Base-by-base conservation (phyloP, 2,797 vertebrate species). In the Anguilla megastoma region DNA sequence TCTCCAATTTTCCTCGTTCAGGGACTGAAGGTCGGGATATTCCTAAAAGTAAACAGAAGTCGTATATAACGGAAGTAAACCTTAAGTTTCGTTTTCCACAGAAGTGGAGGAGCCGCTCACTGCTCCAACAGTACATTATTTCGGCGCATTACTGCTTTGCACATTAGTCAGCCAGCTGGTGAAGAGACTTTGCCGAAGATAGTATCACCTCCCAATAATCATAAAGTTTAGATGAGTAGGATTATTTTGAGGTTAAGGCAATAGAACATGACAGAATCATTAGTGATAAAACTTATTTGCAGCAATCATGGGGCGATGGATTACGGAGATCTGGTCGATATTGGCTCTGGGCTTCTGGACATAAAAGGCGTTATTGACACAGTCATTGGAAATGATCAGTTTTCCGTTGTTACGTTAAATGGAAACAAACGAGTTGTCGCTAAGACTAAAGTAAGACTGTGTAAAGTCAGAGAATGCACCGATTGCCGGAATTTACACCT, bases 221-320 rank as follows among this genome's bases (percentile, higher is more conserved):
- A n/a, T 66, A 41, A 1, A 16, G 45, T 45, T 50, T 74, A 3
- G 36, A 5, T 4, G 7, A 82, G 10, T 79, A 45, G 36, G 24
- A n/a, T 21, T 12, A 71, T 36, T n/a, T 33, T 10, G 27, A 84
- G 50, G 50, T 60, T 88, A 36, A 21, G 30, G 14, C 56, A 16
- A 58, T 16, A 58, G 14, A 86, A 69, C 9, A 91, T 89, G 89
- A 86, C 85, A 36, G 50, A 80, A 0, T 48, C 88, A 8, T 33
- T n/a, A 4, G n/a, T 91, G 9, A 50, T 92, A 12, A 80, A 88
- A 84, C 12, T 90, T 0, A n/a, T 91, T n/a, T 92, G 90, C 30
- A 86, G 87, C 3, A 79, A 88, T 33, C 30, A 63, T 4, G 92
- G 92, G 0, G 63, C 89, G 8, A 76, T 91, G 82, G 87, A 90